phyloP scores from a whole-genome alignment of 2,113 vertebrate species.

The Hippolais icterina region DNA sequence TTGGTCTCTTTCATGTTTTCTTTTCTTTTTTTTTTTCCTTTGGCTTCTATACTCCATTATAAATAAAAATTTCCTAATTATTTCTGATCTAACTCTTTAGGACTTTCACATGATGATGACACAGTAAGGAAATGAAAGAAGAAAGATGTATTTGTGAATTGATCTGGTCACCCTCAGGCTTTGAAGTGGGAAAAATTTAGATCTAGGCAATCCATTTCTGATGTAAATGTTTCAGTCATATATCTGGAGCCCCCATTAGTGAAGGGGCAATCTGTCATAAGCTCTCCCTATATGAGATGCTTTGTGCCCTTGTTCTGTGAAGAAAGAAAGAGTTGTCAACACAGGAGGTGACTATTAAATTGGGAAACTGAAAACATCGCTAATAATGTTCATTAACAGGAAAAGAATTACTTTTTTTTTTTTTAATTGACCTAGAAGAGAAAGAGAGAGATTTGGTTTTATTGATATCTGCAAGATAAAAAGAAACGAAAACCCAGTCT shows the following conservation, averaged over 20 bases:
- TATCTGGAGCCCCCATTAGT: slow-evolving; percentile 27
- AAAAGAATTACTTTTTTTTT: neutral
- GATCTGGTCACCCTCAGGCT: slow-evolving; percentile 39
- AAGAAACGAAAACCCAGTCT: neutral
- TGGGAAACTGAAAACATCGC: neutral
- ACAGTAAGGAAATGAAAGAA: slow-evolving; percentile 57
- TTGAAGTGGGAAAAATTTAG: slow-evolving; percentile 50
- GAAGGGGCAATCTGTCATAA: neutral
- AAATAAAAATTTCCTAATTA: slow-evolving; percentile 57
- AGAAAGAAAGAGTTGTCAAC: slow-evolving; percentile 29
- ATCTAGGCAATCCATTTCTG: slow-evolving; percentile 40
- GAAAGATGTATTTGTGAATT: slow-evolving; percentile 40
- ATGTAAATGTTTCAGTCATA: slow-evolving; percentile 32
- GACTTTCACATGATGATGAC: slow-evolving; percentile 60
- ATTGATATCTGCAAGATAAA: slow-evolving; percentile 4
- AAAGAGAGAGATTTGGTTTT: neutral
- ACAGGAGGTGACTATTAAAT: slow-evolving; percentile 12
- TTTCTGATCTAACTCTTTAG: slow-evolving; percentile 40
- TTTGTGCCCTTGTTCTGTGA: slow-evolving; percentile 24
- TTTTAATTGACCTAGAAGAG: neutral
- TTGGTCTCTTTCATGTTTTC: slow-evolving; percentile 16
- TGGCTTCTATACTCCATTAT: neutral
- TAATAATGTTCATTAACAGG: slow-evolving; percentile 18
- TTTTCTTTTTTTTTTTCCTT: neutral
- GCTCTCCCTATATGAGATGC: neutral